Evolutionary conservation across 2,888 invertebrate species (phyloP).

Genomic region (Ophraella communa): DNA sequence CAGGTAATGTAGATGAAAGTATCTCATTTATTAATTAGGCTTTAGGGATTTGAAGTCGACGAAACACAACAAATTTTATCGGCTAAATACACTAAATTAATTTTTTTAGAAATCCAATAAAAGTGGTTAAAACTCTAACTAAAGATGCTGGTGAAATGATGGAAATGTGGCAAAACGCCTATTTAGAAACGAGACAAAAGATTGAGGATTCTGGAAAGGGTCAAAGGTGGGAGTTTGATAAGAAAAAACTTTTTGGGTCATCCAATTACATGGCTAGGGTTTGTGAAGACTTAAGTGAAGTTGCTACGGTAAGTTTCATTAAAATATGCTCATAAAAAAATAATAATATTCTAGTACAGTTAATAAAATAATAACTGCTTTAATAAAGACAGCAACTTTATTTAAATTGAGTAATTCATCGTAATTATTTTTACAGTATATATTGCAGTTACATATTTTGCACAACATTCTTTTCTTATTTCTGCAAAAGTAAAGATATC

Average conservation of each 20-base stretch:
- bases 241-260: slow-evolving; percentile 77
- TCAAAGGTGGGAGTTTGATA: slow-evolving; percentile 91
- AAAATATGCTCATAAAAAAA: background rate
- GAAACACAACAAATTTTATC: background rate
- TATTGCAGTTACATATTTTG: no score
- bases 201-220: slow-evolving; percentile 88
- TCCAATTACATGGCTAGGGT: slow-evolving; percentile 87
- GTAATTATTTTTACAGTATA: no score
- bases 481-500: background rate
- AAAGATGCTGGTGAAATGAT: slow-evolving; percentile 72
- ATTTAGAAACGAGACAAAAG: slow-evolving; percentile 78
- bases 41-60: no score
- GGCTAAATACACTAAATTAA: background rate
- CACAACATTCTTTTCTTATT: background rate
- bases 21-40: no score
- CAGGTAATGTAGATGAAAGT: slow-evolving; percentile 62
- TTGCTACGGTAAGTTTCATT: slow-evolving; percentile 68
- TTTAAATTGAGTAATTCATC: no score
- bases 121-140: slow-evolving; percentile 52
- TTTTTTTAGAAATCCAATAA: slow-evolving; percentile 41
- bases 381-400: no score
- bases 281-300: slow-evolving; percentile 78
- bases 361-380: no score
- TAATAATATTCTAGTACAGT: no score
- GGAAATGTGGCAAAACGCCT: slow-evolving; percentile 76